These are phyloP conservation scores for Drosophila helvetica DNA, from an alignment of 2,888 invertebrate genomes.

Conservation along the genomic window DNA sequence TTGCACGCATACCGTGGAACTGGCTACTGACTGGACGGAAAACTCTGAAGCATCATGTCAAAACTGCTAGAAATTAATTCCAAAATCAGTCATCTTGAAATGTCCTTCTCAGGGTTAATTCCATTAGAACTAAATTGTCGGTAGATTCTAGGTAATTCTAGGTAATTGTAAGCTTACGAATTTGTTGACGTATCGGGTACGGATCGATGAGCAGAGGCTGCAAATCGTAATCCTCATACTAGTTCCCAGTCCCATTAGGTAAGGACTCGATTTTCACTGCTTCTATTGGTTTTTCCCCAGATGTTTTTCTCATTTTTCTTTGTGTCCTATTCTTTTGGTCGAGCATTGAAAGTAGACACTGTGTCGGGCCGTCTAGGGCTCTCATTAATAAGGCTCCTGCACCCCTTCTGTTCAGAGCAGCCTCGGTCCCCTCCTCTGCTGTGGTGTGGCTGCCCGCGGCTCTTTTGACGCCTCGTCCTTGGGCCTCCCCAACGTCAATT, in stretches of 20 bases:
- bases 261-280: background rate
- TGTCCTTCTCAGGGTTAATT: too few relatives aligned
- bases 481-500: conserved; percentile 62
- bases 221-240: background rate
- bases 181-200: too few relatives aligned
- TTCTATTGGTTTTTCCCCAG: background rate
- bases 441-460: conserved; percentile 27
- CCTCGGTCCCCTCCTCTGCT: conserved; percentile 1
- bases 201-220: too few relatives aligned
- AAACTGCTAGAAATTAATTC: too few relatives aligned
- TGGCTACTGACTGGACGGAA: too few relatives aligned
- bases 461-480: conserved; percentile 49
- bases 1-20: too few relatives aligned
- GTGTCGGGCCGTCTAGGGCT: conserved; percentile 24
- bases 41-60: too few relatives aligned
- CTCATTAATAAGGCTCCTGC: conserved; percentile 34
- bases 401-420: background rate
- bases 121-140: too few relatives aligned
- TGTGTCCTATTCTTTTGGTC: background rate
- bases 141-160: too few relatives aligned
- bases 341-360: conserved; percentile 27
- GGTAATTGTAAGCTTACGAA: too few relatives aligned
- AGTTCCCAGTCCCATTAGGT: too few relatives aligned
- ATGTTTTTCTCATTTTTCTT: background rate
- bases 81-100: too few relatives aligned